Evolutionary conservation across 1,140 invertebrate genomes (phyloP), one percentile per base, ranked within the genome.

Genomic region (Gonioctena quinquepunctata): DNA sequence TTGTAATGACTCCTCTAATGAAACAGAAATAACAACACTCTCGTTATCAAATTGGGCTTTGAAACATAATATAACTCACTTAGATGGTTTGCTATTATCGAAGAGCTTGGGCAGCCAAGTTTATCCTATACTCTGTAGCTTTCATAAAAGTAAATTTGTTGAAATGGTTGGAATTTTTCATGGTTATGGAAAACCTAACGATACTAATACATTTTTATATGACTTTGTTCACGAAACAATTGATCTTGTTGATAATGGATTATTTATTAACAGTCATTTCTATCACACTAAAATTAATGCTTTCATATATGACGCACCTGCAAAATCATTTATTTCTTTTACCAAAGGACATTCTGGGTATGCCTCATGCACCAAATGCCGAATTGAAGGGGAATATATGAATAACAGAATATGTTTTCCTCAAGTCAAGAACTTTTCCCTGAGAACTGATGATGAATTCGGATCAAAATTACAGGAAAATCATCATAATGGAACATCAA

Each of bases 361-460:
- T 48, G 59, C 18, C 60, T 59, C 52, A 4, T 69, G 59, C 18
- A 69, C 57, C 3, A 69, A 62, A 25, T 69, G 67, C 54, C 18
- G 25, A 4, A 22, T 28, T 18, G 19, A 70, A 61, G 69, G 49
- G 11, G 16, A 50, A 18, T 52, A 42, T 11, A n/a, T n/a, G 21
- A 62, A 62, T 2, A 27, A 33, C 13, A 13, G 33, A 3, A 52
- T 52, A 7, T 49, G 28, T 18, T 69, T 69, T 23, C 8, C 23
- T 4, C 11, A 49, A 27, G 25, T 54, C 2, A n/a, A n/a, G n/a
- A 48, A 62, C 23, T 54, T 8, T 54, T 7, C 8, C 8, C 4
- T 13, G 22, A 42, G 59, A 21, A 33, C 22, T 13, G 22, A 61
- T 18, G 22, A 11, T n/a, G 16, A 18, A n/a, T 61, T 61, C 49